phyloP scores from a whole-genome alignment of 2,888 invertebrate species.

The Agrenia bidenticulata region DNA sequence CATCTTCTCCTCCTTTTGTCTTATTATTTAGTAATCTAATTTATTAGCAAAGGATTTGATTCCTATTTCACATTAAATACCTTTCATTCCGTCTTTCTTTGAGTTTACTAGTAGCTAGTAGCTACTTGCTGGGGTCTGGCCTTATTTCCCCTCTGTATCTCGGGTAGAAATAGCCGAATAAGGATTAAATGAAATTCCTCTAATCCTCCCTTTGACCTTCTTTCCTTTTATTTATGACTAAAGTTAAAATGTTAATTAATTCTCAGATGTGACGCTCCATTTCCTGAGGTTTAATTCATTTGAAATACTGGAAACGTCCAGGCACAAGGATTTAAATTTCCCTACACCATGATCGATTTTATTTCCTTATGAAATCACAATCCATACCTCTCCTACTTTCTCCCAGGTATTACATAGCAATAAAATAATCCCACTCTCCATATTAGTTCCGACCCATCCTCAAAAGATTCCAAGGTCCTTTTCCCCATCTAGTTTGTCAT shows the following conservation, averaged over 20 bases:
- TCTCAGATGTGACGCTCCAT: constrained; percentile 9
- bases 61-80: constrained; percentile 9
- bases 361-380: too few relatives aligned
- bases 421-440: too few relatives aligned
- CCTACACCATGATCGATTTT: too few relatives aligned
- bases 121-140: not conserved
- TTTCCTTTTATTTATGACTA: constrained; percentile 30
- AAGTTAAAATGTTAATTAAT: constrained; percentile 36
- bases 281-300: too few relatives aligned
- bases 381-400: too few relatives aligned
- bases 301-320: too few relatives aligned
- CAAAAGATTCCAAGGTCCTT: too few relatives aligned
- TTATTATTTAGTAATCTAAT: constrained; percentile 22
- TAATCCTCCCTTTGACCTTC: constrained; percentile 19
- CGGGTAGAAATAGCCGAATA: not conserved
- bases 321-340: too few relatives aligned
- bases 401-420: too few relatives aligned
- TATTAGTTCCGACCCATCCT: too few relatives aligned
- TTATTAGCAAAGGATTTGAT: constrained; percentile 20
- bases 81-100: not conserved
- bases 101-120: not conserved
- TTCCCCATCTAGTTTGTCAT: not conserved
- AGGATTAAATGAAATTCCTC: constrained; percentile 19
- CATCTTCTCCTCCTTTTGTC: constrained; percentile 12
- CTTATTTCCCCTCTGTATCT: not conserved